Conservation (phyloP, 2,797 vertebrate genomes). For the Galagoides demidoff region DNA sequence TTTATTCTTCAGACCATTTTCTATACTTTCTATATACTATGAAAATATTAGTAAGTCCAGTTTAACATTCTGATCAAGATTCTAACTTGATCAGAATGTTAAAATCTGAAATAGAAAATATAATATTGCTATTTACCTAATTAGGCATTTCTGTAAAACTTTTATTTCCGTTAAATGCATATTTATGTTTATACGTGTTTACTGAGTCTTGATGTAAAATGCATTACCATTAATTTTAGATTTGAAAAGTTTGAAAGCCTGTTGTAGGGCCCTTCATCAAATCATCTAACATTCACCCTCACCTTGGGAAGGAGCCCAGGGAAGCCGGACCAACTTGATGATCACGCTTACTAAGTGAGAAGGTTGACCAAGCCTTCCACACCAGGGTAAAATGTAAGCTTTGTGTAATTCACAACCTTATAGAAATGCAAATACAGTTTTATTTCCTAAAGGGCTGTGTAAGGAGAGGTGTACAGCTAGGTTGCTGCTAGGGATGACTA, state of each 20-base stretch:
- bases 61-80: neutral
- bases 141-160: neutral
- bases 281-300: conserved; percentile 28
- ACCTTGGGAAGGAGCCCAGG: neutral
- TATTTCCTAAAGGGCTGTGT: conserved; percentile 24
- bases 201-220: conserved; percentile 10
- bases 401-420: conserved; percentile 10
- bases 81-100: conserved; percentile 23
- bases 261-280: conserved; percentile 37
- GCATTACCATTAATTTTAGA: conserved; percentile 27
- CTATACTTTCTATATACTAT: neutral
- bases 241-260: neutral
- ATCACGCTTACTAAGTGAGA: conserved; percentile 16
- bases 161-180: conserved; percentile 34
- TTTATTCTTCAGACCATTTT: neutral
- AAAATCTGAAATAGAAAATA: conserved; percentile 17
- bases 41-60: conserved; percentile 22
- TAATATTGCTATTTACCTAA: neutral
- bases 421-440: conserved; percentile 51
- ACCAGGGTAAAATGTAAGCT: neutral
- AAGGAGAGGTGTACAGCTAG: conserved; percentile 14
- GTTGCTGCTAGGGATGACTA: neutral
- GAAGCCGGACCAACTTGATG: conserved; percentile 21
- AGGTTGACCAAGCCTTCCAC: neutral
- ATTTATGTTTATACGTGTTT: conserved; percentile 44